Conservation (phyloP, 2,888 invertebrate genomes). For the Parnassius smintheus region DNA sequence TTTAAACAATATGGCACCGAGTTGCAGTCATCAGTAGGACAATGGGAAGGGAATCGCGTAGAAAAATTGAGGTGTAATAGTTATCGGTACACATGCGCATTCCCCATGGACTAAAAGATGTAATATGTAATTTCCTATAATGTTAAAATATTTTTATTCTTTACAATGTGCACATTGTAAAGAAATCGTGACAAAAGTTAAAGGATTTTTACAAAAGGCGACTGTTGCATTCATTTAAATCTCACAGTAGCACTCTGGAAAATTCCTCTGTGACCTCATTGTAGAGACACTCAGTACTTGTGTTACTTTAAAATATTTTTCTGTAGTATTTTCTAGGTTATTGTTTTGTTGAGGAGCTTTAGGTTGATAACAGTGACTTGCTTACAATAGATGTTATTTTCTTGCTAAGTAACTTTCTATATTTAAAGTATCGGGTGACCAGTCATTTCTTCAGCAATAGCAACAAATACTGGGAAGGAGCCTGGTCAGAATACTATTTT, state of each 20-base stretch:
- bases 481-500: too few relatives aligned
- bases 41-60: too few relatives aligned
- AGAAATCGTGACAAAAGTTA: background rate
- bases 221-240: conserved; percentile 8
- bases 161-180: background rate
- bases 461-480: too few relatives aligned
- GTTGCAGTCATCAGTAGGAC: too few relatives aligned
- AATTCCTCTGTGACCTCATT: conserved; percentile 17
- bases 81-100: too few relatives aligned
- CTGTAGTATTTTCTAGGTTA: background rate
- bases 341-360: conserved; percentile 7
- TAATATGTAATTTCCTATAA: background rate
- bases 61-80: too few relatives aligned
- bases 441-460: too few relatives aligned
- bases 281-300: background rate
- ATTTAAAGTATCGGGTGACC: too few relatives aligned
- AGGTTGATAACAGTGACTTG: background rate
- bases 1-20: too few relatives aligned
- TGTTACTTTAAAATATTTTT: conserved; percentile 11
- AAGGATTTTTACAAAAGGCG: conserved; percentile 3
- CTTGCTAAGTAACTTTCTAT: background rate
- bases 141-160: background rate
- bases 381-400: conserved; percentile 1
- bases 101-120: too few relatives aligned
- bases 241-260: conserved; percentile 10